phyloP scores from a whole-genome alignment of 1,140 invertebrate species.

The Drosophila ironensis region DNA sequence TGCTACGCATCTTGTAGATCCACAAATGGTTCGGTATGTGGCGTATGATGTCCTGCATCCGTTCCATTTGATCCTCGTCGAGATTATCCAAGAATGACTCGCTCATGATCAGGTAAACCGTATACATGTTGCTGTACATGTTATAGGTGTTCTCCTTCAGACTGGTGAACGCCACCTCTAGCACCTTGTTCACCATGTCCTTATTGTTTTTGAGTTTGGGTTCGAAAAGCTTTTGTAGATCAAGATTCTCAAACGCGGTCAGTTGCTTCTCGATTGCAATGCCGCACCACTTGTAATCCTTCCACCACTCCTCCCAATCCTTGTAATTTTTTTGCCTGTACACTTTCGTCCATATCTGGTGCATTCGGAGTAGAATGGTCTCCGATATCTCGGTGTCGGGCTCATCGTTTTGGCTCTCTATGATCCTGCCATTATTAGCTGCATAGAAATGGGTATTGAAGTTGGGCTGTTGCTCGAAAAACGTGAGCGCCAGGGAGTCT shows the following conservation, averaged over 20 bases:
- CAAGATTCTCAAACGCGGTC: slow-evolving; percentile 4
- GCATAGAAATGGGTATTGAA: slow-evolving; percentile 40
- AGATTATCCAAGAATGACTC: slow-evolving; percentile 36
- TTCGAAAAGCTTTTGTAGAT: slow-evolving; percentile 18
- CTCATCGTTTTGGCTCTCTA: not conserved
- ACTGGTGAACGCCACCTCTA: not conserved
- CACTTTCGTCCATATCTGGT: slow-evolving; percentile 10
- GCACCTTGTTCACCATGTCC: not conserved
- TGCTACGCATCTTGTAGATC: slow-evolving; percentile 48
- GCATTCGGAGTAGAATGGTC: no score
- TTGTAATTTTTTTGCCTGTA: slow-evolving; percentile 42
- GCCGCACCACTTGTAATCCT: slow-evolving; percentile 56
- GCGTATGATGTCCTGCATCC: slow-evolving; percentile 51
- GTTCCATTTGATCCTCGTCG: not conserved
- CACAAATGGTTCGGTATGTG: slow-evolving; percentile 46
- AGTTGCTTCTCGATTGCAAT: slow-evolving; percentile 37
- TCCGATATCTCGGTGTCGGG: slow-evolving; percentile 18
- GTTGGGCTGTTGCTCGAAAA: slow-evolving; percentile 51
- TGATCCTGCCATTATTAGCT: not conserved
- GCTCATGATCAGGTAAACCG: slow-evolving; percentile 45
- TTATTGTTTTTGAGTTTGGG: not conserved
- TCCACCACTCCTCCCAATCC: slow-evolving; percentile 50
- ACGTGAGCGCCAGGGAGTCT: slow-evolving; percentile 47
- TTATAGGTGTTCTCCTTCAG: slow-evolving; percentile 11
- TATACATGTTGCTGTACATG: slow-evolving; percentile 4